Evolutionary conservation across 2,888 invertebrate genomes (phyloP).

Genomic region (Acanthosepion pharaonis): DNA sequence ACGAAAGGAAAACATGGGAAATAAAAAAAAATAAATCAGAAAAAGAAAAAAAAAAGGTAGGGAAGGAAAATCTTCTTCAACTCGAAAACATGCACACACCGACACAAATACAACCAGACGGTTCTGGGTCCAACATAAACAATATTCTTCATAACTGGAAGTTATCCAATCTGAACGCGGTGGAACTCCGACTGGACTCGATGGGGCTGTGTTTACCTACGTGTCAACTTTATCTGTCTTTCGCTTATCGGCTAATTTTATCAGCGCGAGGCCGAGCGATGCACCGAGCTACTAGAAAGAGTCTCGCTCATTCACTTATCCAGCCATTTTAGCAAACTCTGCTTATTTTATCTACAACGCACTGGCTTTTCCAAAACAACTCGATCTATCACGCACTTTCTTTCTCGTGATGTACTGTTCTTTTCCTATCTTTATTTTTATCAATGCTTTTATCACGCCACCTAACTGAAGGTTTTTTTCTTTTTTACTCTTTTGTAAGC

Average conservation of each 20-base stretch:
- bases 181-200: slow-evolving; percentile 4
- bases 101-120: neutral
- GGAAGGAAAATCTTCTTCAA: neutral
- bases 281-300: neutral
- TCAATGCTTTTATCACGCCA: too few species aligned
- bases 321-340: neutral
- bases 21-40: neutral
- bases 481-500: too few species aligned
- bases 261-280: neutral
- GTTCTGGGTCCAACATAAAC: neutral
- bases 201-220: neutral
- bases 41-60: neutral
- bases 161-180: slow-evolving; percentile 17
- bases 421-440: too few species aligned
- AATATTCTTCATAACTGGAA: slow-evolving; percentile 1
- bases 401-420: neutral
- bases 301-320: neutral
- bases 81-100: neutral
- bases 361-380: neutral
- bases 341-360: neutral
- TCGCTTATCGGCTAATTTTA: slow-evolving; percentile 23
- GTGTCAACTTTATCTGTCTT: neutral
- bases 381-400: neutral
- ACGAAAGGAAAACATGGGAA: too few species aligned
- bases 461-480: too few species aligned